These are phyloP conservation scores for Platanista minor DNA, from an alignment of 2,113 vertebrate genomes.

Conservation along the genomic window DNA sequence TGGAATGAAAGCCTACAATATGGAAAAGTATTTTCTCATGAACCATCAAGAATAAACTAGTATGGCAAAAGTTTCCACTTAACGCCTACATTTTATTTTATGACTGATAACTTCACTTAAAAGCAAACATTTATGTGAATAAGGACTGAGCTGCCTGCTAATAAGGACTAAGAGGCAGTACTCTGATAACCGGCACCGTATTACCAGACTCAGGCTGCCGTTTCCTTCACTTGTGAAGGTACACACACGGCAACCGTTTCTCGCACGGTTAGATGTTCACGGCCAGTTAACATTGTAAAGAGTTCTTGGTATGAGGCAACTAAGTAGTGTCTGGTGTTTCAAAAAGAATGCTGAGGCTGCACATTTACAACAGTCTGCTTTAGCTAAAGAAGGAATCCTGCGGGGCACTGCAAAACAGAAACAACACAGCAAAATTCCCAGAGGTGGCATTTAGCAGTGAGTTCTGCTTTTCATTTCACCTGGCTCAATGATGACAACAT, in stretches of 20 bases:
- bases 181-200: not conserved
- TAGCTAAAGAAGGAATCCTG: constrained; percentile 52
- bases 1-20: not conserved
- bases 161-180: not conserved
- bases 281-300: constrained; percentile 12
- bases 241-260: not conserved
- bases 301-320: not conserved
- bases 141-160: not conserved
- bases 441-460: constrained; percentile 8
- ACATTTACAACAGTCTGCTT: constrained; percentile 35
- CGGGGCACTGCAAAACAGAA: constrained; percentile 30
- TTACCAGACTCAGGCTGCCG: not conserved
- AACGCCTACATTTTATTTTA: not conserved
- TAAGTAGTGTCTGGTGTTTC: not conserved
- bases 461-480: not conserved
- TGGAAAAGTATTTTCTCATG: not conserved
- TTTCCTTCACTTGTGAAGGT: not conserved
- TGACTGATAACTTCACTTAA: not conserved
- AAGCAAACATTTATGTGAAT: not conserved
- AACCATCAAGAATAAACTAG: not conserved
- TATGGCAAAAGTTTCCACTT: not conserved
- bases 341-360: not conserved
- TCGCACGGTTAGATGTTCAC: not conserved
- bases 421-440: constrained; percentile 22
- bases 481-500: constrained; percentile 43